These are phyloP conservation scores for Rhinoderma darwinii DNA, from an alignment of 2,113 vertebrate species.

Conservation along the genomic window DNA sequence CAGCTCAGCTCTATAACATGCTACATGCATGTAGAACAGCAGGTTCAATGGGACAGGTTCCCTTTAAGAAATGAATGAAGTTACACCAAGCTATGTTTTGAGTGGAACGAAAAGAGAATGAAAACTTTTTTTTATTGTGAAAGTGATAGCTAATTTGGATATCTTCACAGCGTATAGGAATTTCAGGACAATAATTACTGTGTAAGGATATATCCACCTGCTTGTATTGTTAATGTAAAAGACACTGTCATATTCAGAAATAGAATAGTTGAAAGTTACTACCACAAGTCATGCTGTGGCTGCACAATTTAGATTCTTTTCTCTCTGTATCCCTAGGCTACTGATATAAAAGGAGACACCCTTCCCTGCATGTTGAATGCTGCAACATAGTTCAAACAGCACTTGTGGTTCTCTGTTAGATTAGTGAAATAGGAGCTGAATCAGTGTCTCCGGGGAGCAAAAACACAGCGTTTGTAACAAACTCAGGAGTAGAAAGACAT, in stretches of 20 bases:
- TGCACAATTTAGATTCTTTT: not conserved
- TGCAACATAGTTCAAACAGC: not conserved
- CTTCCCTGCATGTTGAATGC: conserved; percentile 19
- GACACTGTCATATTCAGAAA: conserved; percentile 42
- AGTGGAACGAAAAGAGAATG: not conserved
- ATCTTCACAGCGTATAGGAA: not conserved
- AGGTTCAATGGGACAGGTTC: not conserved
- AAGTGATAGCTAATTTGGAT: not conserved
- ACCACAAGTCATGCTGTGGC: not conserved
- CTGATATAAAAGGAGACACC: conserved; percentile 1
- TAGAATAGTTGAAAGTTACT: conserved; percentile 45
- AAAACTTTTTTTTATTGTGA: not conserved
- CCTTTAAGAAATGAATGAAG: not conserved
- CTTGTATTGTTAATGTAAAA: conserved; percentile 26
- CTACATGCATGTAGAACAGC: not conserved
- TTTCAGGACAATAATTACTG: conserved; percentile 27
- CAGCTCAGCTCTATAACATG: not conserved
- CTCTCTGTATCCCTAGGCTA: not conserved
- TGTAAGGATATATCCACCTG: conserved; percentile 9
- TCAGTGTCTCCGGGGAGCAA: not conserved
- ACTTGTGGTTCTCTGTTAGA: not conserved
- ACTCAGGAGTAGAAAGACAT: not conserved
- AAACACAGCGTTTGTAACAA: not conserved
- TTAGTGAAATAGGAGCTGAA: conserved; percentile 44
- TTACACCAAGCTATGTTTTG: not conserved